phyloP scores from a whole-genome alignment of 2,888 invertebrate species.

The Allophyes oxyacanthae region DNA sequence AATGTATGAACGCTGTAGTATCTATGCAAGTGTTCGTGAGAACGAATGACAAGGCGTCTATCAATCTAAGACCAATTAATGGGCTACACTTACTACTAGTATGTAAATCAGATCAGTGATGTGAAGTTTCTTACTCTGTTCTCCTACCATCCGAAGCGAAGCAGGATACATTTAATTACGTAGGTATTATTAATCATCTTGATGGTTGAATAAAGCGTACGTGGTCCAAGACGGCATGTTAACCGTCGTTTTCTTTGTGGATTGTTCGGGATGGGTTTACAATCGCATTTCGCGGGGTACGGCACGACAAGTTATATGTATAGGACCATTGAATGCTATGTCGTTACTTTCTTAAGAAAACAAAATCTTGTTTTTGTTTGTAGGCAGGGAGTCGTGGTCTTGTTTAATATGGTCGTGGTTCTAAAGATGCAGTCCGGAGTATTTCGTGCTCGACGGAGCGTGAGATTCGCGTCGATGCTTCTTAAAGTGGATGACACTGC shows the following conservation, averaged over 20 bases:
- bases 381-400: constrained; percentile 60
- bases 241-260: constrained; percentile 61
- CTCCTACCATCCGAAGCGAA: constrained; percentile 31
- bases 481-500: constrained; percentile 74
- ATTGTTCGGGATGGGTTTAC: constrained; percentile 54
- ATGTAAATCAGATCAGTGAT: constrained; percentile 63
- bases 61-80: constrained; percentile 61
- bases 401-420: constrained; percentile 62
- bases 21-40: constrained; percentile 37
- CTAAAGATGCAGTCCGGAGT: constrained; percentile 58
- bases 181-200: constrained; percentile 67
- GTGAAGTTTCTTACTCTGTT: constrained; percentile 51
- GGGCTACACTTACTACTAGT: constrained; percentile 54
- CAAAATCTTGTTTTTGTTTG: constrained; percentile 64
- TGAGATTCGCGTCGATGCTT: constrained; percentile 62
- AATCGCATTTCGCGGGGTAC: constrained; percentile 48
- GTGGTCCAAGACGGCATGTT: constrained; percentile 57
- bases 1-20: constrained; percentile 11
- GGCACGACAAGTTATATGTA: constrained; percentile 51
- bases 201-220: constrained; percentile 61
- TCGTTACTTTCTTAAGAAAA: constrained; percentile 63
- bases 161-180: constrained; percentile 68
- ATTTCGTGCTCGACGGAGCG: constrained; percentile 59
- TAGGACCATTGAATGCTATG: constrained; percentile 56
- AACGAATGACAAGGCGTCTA: constrained; percentile 50